Conservation (phyloP, 2,797 vertebrate species). For the Bradypodion pumilum region DNA sequence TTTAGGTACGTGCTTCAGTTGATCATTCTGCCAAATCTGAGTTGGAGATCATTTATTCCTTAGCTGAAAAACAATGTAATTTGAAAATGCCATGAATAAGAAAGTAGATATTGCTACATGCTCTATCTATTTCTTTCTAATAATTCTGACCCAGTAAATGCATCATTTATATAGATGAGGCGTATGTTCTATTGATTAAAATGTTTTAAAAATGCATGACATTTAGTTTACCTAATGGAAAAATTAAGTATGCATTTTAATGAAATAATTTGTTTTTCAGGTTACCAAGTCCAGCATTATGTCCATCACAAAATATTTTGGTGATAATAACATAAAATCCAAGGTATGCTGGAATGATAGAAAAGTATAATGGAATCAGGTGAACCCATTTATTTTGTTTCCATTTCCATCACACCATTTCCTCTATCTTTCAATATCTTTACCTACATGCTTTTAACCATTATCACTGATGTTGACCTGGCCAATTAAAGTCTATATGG, state of each 20-base stretch:
- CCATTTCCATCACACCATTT: not conserved
- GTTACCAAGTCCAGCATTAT: constrained; percentile 2
- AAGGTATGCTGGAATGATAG: not conserved
- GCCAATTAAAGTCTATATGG: not conserved
- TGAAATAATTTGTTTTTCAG: constrained; percentile 20
- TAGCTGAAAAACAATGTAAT: constrained; percentile 16
- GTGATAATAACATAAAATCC: not conserved
- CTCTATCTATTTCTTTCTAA: constrained; percentile 25
- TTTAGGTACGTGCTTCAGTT: constrained; percentile 2
- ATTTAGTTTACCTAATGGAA: constrained; percentile 29
- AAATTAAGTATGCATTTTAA: constrained; percentile 39
- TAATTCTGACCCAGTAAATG: constrained; percentile 29
- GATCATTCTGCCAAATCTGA: not conserved
- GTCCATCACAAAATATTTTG: not conserved
- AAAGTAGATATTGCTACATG: constrained; percentile 23
- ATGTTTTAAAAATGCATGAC: constrained; percentile 28
- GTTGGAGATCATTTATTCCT: constrained; percentile 18
- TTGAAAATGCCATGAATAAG: constrained; percentile 26
- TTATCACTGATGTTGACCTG: not conserved
- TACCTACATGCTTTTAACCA: not conserved
- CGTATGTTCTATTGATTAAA: constrained; percentile 55
- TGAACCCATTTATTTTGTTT: not conserved
- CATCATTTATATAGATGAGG: constrained; percentile 22
- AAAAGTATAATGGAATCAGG: not conserved
- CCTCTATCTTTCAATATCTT: not conserved